Percentiles rank a stretch among this genome's conserved stretches.
These are phyloP conservation scores for Marcusenius ussheri DNA, from an alignment of 2,113 vertebrate genomes.

Conservation along the genomic window DNA sequence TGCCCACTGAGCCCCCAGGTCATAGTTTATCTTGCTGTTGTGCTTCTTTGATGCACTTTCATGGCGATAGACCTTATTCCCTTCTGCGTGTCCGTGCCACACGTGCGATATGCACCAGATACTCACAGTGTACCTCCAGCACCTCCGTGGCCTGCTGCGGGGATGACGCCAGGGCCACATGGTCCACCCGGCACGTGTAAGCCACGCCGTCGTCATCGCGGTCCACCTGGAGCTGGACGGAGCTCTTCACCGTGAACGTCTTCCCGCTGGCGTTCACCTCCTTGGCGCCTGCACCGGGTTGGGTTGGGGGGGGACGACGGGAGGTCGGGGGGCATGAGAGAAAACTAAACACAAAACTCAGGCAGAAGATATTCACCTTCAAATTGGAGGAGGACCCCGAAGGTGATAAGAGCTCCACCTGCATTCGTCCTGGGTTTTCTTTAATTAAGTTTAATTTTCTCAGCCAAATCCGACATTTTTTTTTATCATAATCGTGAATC, in stretches of 20 bases:
- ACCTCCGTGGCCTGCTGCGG: constrained; percentile 88
- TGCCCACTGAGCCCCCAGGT: neutral
- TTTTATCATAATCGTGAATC: neutral
- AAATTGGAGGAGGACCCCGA: neutral
- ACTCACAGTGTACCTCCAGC: constrained; percentile 98
- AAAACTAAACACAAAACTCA: neutral
- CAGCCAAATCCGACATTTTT: neutral
- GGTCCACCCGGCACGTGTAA: constrained; percentile 91
- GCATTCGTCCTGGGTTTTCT: neutral
- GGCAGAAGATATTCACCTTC: neutral
- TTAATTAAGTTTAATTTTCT: neutral
- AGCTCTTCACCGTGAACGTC: constrained; percentile 92
- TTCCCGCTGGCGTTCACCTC: constrained; percentile 87
- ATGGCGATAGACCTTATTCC: neutral
- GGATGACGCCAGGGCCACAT: constrained; percentile 78
- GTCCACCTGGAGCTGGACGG: constrained; percentile 82
- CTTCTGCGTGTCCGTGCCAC: neutral
- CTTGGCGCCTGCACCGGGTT: constrained; percentile 65
- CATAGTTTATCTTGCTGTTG: neutral
- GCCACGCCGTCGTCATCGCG: constrained; percentile 84
- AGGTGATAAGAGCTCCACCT: neutral
- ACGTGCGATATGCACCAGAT: neutral
- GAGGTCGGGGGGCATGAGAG: neutral
- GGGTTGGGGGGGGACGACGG: no score
- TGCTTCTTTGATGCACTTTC: neutral